A percentile compares a stretch with the other conserved stretches of the same genome.
Evolutionary conservation across 2,797 vertebrate genomes (phyloP).

Genomic region (Gorsachius magnificus): DNA sequence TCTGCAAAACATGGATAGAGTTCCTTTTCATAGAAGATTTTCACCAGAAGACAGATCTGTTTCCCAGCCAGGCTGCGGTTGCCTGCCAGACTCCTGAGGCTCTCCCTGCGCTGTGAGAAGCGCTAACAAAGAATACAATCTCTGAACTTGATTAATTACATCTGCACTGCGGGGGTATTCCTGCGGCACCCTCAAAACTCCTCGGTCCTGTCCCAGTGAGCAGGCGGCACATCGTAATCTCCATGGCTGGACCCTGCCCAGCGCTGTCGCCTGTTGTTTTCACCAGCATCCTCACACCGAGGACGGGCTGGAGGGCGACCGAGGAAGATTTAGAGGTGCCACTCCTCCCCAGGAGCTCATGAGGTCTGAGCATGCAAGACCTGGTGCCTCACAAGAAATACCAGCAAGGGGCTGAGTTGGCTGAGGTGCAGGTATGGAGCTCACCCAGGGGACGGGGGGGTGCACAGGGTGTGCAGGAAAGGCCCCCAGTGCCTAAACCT

Average conservation of each 20-base stretch:
- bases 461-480: neutral
- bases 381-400: neutral
- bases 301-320: neutral
- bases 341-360: neutral
- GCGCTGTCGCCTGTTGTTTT: neutral
- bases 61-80: neutral
- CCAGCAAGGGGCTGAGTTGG: neutral
- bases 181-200: neutral
- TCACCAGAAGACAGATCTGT: neutral
- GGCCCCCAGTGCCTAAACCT: neutral
- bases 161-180: neutral
- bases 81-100: neutral
- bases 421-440: neutral
- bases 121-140: neutral
- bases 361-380: neutral
- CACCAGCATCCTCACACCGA: neutral
- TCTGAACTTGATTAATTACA: slow-evolving; percentile 2
- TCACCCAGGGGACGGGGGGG: neutral
- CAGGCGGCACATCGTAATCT: neutral
- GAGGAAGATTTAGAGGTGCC: neutral
- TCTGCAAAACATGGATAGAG: neutral
- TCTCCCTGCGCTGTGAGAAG: neutral
- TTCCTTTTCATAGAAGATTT: neutral
- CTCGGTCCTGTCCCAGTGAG: neutral
- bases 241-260: neutral